Evolutionary conservation across 37 sponge, comb jelly and placozoan species (phyloP), one percentile per base, ranked within the genome.

Genomic region (Dysidea cf. avara): DNA sequence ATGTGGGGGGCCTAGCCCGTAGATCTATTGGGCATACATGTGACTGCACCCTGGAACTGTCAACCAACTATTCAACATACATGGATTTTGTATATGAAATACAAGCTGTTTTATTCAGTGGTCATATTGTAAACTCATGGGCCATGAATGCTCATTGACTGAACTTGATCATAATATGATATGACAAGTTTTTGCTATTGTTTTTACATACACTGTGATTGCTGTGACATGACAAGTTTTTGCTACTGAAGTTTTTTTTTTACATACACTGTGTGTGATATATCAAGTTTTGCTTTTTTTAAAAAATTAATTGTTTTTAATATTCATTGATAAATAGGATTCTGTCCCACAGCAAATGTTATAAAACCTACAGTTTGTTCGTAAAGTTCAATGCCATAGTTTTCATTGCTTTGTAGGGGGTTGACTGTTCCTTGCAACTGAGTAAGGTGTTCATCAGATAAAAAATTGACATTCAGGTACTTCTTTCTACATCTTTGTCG

Each of bases 321-420:
- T 18, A 26, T 56, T 43, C 46, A 26, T 56, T 56, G 57, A 56
- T 26, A 56, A 56, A 56, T 7, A 22, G 29, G 29, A 56, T 26
- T 28, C 14, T 28, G 57, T 22, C 24, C 24, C 34, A 65, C 40
- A 39, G 34, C 40, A 32, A 33, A 38, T 37, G 24, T 14, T 65
- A 65, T 13, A 22, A 65, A 39, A 4, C 38, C 38, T 39, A 65
- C 13, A 5, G 40, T 38, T 38, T 34, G 26, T 71, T 71, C 58
- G 31, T 71, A 71, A 21, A 56, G 26, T 25, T 71, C 72, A 38
- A 71, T 32, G 9, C 39, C 72, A 71, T 54, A 71, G 12, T 71
- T 54, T 9, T 71, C 58, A 56, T 57, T 71, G 39, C 31, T 37
- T 5, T 1, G 6, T 12, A 71, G 38, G n/a, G 72, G 72, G 38